phyloP scores from a whole-genome alignment of 2,113 vertebrate species.

The Chaenogobius annularis region DNA sequence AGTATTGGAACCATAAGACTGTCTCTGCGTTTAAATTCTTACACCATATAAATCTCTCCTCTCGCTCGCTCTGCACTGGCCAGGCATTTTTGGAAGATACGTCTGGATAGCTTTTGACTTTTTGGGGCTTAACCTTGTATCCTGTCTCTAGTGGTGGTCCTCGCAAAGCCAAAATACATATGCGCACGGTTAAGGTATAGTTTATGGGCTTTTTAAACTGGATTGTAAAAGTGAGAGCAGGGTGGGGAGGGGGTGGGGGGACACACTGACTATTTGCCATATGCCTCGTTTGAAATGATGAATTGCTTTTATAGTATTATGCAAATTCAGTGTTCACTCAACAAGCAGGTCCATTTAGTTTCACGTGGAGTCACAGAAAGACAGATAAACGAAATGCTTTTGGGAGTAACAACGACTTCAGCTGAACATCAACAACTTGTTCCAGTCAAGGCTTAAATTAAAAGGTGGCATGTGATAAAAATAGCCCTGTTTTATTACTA shows the following conservation, averaged over 20 bases:
- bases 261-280: neutral
- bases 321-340: neutral
- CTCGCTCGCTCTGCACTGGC: conserved; percentile 23
- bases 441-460: neutral
- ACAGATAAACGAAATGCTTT: neutral
- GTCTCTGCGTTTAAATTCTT: conserved; percentile 20
- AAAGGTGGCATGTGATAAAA: conserved; percentile 19
- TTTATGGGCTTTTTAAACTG: conserved; percentile 1
- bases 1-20: conserved; percentile 2
- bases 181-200: conserved; percentile 3
- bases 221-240: neutral
- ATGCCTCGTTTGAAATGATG: conserved; percentile 3
- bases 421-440: neutral
- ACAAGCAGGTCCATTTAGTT: neutral
- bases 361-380: neutral
- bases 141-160: conserved; percentile 40
- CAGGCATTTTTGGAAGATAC: conserved; percentile 47
- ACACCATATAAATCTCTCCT: conserved; percentile 38
- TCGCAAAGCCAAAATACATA: neutral
- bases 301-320: neutral
- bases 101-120: conserved; percentile 34
- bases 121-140: conserved; percentile 31
- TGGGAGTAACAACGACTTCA: neutral
- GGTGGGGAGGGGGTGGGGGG: neutral
- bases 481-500: conserved; percentile 36